These are phyloP conservation scores for Archocentrus centrarchus DNA, from an alignment of 2,113 vertebrate species.

Conservation along the genomic window DNA sequence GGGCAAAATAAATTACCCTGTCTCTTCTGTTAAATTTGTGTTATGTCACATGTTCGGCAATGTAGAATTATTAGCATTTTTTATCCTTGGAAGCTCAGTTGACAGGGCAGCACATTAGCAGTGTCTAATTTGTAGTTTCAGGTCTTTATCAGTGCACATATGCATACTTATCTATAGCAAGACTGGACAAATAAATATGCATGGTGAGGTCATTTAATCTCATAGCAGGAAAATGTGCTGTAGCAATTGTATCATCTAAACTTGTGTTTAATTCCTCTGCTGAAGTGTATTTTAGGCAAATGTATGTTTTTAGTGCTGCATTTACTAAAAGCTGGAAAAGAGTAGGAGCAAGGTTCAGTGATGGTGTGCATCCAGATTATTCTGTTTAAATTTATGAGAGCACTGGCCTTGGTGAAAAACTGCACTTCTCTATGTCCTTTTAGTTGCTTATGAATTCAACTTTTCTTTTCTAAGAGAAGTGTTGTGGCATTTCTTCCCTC, in stretches of 20 bases:
- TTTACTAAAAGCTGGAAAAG: neutral
- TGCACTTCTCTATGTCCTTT: neutral
- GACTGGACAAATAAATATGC: neutral
- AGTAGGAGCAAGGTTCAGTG: neutral
- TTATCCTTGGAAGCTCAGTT: neutral
- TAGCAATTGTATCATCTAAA: neutral
- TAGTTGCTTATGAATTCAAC: neutral
- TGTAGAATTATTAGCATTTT: neutral
- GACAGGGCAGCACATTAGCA: neutral
- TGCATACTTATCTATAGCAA: neutral
- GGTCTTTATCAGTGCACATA: neutral
- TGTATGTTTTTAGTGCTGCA: neutral
- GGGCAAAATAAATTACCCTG: conserved; percentile 43
- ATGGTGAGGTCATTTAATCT: neutral
- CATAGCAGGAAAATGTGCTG: neutral
- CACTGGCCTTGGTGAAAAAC: neutral
- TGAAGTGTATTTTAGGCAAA: neutral
- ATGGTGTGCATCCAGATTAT: neutral
- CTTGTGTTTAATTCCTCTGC: neutral
- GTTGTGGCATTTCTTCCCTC: rapidly evolving
- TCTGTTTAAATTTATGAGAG: neutral
- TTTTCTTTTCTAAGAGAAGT: neutral
- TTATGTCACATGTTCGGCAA: neutral
- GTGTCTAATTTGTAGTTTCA: neutral
- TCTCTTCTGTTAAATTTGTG: conserved; percentile 21